Conservation (phyloP, 2,113 vertebrate genomes). For the Pelmatolapia mariae region DNA sequence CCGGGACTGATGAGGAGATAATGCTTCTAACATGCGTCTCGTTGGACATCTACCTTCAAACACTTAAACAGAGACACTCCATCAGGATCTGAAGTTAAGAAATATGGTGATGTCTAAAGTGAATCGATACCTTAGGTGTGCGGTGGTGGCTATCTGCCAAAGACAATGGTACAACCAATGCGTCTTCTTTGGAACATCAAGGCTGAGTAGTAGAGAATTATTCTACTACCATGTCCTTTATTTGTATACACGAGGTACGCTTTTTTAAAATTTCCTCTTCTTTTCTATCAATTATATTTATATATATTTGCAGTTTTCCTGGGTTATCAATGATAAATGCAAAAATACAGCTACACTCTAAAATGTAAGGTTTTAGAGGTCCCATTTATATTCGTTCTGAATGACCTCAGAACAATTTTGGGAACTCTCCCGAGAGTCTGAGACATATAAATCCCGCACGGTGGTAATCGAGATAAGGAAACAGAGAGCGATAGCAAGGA, state of each 20-base stretch:
- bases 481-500: conserved; percentile 44
- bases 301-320: neutral
- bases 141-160: conserved; percentile 69
- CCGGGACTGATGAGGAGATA: conserved; percentile 59
- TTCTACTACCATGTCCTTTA: neutral
- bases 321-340: neutral
- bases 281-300: neutral
- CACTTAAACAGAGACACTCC: conserved; percentile 65
- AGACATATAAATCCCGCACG: conserved; percentile 62
- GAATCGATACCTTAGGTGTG: conserved; percentile 72
- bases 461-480: conserved; percentile 60
- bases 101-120: conserved; percentile 68
- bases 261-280: neutral
- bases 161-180: conserved; percentile 69
- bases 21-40: conserved; percentile 52
- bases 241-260: neutral
- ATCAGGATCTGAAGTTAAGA: conserved; percentile 75
- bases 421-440: conserved; percentile 47
- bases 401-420: conserved; percentile 63
- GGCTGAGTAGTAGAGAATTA: conserved; percentile 19
- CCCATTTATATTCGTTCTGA: conserved; percentile 37
- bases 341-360: neutral
- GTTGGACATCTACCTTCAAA: conserved; percentile 50
- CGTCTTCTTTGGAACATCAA: conserved; percentile 64
- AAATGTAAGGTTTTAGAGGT: neutral